Evolutionary conservation across 2,113 vertebrate genomes (phyloP).

Genomic region (Pyrgilauda ruficollis): DNA sequence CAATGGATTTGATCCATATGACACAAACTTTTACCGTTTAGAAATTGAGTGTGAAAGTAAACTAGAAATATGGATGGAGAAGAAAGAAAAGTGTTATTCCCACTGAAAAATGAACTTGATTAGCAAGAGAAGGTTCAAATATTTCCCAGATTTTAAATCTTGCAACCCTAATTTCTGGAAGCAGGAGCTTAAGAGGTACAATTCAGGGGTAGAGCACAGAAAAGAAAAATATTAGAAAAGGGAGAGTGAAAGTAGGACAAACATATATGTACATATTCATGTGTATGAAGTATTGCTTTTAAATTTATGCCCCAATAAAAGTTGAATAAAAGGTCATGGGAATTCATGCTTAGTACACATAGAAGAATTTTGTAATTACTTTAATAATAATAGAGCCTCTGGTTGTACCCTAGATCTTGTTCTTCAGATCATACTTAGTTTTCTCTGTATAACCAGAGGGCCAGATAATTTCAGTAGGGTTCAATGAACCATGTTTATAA

Average conservation of each 20-base stretch:
- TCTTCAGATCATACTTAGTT: not conserved
- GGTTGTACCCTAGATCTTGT: not conserved
- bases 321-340: not conserved
- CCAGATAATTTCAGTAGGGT: not conserved
- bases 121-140: not conserved
- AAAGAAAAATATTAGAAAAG: not conserved
- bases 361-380: not conserved
- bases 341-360: not conserved
- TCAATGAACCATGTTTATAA: not conserved
- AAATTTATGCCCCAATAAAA: not conserved
- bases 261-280: not conserved
- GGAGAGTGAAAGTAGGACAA: not conserved
- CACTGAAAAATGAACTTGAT: not conserved
- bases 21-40: not conserved
- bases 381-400: not conserved
- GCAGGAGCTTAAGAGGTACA: not conserved
- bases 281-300: not conserved
- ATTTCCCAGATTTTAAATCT: not conserved
- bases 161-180: not conserved
- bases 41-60: slow-evolving; percentile 27
- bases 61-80: slow-evolving; percentile 11
- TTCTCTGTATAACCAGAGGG: not conserved
- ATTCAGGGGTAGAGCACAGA: not conserved
- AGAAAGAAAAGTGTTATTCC: not conserved
- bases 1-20: not conserved